These are phyloP conservation scores for Aurelia coerulea DNA, from an alignment of 30 jellyfish, hydroid and myxozoan genomes.

Conservation along the genomic window DNA sequence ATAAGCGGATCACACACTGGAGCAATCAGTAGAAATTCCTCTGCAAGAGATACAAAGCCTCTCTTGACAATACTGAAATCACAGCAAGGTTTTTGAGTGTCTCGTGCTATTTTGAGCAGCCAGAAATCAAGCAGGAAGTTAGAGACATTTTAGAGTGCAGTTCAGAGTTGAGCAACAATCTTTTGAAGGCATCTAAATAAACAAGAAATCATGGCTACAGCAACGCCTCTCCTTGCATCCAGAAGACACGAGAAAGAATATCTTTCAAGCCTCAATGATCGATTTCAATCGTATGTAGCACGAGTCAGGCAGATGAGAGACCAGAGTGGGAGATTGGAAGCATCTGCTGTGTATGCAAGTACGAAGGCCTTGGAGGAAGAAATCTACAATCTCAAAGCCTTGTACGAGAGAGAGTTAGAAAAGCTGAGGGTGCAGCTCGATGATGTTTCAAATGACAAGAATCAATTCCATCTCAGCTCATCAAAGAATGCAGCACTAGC, in stretches of 20 bases:
- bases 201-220: conserved; percentile 58
- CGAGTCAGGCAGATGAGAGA: conserved; percentile 86
- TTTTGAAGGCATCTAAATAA: no score
- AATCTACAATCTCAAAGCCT: conserved; percentile 67
- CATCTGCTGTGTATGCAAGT: conserved; percentile 65
- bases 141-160: no score
- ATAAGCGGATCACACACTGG: conserved; percentile 26
- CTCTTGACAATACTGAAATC: no score
- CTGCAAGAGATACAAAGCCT: no score
- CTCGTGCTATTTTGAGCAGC: no score
- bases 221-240: conserved; percentile 68
- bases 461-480: conserved; percentile 72
- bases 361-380: conserved; percentile 85
- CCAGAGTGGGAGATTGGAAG: conserved; percentile 75
- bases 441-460: conserved; percentile 74
- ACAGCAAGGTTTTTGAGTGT: no score
- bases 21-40: conserved; percentile 7
- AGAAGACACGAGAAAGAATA: conserved; percentile 68
- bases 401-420: conserved; percentile 87
- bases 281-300: conserved; percentile 76
- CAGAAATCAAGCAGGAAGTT: no score
- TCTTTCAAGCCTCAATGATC: conserved; percentile 66
- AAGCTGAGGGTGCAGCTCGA: conserved; percentile 71
- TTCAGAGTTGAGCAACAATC: no score
- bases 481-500: conserved; percentile 76